Evolutionary conservation across 2,113 vertebrate species (phyloP).

Genomic region (Scophthalmus maximus): DNA sequence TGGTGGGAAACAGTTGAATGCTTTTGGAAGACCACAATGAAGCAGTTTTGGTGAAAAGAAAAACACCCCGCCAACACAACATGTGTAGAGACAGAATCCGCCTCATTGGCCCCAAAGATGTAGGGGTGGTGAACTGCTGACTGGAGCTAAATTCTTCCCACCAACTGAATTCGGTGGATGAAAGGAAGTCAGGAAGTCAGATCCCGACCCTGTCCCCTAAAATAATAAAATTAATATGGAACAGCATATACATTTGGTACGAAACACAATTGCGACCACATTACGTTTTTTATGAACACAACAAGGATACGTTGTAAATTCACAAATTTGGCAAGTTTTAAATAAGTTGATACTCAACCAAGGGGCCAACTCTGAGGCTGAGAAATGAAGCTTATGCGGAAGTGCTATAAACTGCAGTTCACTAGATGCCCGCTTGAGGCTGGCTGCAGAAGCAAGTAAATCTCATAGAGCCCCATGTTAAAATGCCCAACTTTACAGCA

Average conservation of each 20-base stretch:
- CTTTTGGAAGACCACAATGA: slow-evolving; percentile 66
- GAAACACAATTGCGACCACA: no score
- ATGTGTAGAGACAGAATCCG: slow-evolving; percentile 24
- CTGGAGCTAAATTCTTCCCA: slow-evolving; percentile 10
- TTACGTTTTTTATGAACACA: no score
- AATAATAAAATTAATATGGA: background rate
- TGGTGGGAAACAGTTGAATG: slow-evolving; percentile 55
- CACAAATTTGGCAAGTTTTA: no score
- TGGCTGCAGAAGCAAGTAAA: no score
- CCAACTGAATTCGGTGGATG: background rate
- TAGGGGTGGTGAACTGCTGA: slow-evolving; percentile 24
- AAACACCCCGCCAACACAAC: slow-evolving; percentile 17
- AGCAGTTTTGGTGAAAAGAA: slow-evolving; percentile 51
- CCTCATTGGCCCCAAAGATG: slow-evolving; percentile 4
- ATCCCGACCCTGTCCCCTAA: background rate
- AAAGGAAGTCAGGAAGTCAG: slow-evolving; percentile 21
- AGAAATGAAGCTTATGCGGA: no score
- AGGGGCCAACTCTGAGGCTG: no score
- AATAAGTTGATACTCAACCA: no score
- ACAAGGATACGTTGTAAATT: no score
- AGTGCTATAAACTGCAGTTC: no score
- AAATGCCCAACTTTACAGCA: no score
- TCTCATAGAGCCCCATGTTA: no score
- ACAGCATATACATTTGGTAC: background rate
- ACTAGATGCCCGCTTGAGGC: no score